Evolutionary conservation across 2,113 vertebrate species (phyloP), one percentile per base, ranked within the genome.

Genomic region (Hiodon alosoides): DNA sequence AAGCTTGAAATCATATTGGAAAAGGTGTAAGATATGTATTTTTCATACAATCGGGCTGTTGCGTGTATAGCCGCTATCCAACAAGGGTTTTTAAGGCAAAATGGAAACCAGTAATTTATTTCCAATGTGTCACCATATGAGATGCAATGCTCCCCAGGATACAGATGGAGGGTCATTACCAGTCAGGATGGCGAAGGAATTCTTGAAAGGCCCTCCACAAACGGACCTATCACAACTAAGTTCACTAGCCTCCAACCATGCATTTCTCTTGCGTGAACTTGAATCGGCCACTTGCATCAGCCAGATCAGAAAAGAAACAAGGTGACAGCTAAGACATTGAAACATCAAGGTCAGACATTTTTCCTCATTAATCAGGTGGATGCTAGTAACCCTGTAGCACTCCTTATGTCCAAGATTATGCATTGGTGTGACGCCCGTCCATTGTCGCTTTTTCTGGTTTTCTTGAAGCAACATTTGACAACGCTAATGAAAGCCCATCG

Each of bases 1-100:
- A 60, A 60, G 16, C 47, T 51, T 67, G 57, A n/a, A 57, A 69
- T 52, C 47, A 11, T 8, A 14, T 59, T 69, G 66, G 46, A 52
- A 69, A 75, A 14, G 46, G 72, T 17, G 57, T 65, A 51, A 74
- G 72, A 74, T 72, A 70, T 72, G 70, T 72, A 50, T 74, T 66
- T 74, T 66, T 66, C n/a, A 50, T 54, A 65, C 52, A 57, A 58
- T 72, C 66, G 66, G 51, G 47, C 61, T 71, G 60, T 69, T 55
- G 68, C 5, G 62, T 67, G 76, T 48, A 14, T 10, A 64, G 51
- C 14, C 14, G 11, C 16, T 64, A 16, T 77, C 53, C 69, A 67
- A 2, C 5, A 31, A 46, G 8, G 61, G 10, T 16, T 67, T 77
- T 55, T 55, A 66, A 71, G 60, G 16, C 2, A 65, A 57, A 70